These are phyloP conservation scores for Blastobasis adustella DNA, from an alignment of 2,888 invertebrate genomes.

Conservation along the genomic window DNA sequence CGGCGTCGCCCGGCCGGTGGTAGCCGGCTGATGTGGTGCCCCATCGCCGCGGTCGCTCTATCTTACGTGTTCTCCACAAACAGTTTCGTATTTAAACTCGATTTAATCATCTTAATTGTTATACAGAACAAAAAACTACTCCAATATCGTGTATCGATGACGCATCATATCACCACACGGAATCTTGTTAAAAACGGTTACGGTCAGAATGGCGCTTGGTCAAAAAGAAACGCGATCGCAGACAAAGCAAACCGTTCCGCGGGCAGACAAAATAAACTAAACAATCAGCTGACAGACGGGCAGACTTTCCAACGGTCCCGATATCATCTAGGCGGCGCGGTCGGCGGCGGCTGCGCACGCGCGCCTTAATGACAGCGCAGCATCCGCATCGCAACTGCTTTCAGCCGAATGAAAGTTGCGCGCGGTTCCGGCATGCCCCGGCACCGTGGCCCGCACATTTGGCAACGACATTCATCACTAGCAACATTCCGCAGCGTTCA, in stretches of 20 bases:
- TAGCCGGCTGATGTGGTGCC: no score
- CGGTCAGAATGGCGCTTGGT: no score
- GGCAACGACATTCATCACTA: conserved; percentile 19
- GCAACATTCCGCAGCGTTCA: no score
- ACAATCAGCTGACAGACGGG: conserved; percentile 13
- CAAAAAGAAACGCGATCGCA: no score
- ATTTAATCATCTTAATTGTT: no score
- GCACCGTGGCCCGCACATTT: conserved; percentile 33
- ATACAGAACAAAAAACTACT: no score
- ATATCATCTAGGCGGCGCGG: conserved; percentile 61
- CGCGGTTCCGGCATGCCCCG: conserved; percentile 44
- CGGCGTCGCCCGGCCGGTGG: conserved; percentile 6
- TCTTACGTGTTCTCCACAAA: no score
- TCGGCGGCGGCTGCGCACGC: conserved; percentile 39
- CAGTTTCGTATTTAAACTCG: no score
- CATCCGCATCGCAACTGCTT: conserved; percentile 72
- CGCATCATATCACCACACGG: no score
- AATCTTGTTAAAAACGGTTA: no score
- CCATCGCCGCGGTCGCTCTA: no score
- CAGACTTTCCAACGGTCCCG: conserved; percentile 65
- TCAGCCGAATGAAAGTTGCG: conserved; percentile 70
- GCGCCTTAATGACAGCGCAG: conserved; percentile 59
- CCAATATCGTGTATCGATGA: no score
- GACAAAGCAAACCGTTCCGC: neutral
- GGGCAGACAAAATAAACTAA: neutral